Evolutionary conservation across 2,888 invertebrate species (phyloP).

Genomic region (Beris morrisii): DNA sequence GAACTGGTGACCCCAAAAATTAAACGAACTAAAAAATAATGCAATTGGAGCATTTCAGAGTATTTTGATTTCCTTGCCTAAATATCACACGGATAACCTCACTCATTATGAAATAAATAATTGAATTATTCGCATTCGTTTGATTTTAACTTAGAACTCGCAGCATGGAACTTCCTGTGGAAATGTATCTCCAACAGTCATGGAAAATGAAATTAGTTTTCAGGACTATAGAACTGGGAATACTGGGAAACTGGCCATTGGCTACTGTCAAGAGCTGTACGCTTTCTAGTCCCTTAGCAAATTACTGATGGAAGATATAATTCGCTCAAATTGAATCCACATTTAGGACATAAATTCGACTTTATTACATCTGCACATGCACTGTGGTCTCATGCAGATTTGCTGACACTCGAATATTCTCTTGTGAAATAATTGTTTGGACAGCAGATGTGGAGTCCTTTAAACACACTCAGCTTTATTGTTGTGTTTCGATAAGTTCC

Average conservation of each 20-base stretch:
- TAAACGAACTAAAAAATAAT: too few species aligned
- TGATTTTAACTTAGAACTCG: neutral
- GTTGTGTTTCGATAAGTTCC: too few species aligned
- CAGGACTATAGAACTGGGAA: too few species aligned
- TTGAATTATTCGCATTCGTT: too few species aligned
- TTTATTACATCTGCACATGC: conserved; percentile 38
- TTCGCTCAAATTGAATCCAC: conserved; percentile 38
- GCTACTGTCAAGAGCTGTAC: neutral
- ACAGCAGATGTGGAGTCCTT: neutral
- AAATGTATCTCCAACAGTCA: neutral
- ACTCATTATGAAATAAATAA: too few species aligned
- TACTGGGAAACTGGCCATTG: conserved; percentile 1
- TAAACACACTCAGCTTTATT: too few species aligned
- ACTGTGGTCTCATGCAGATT: conserved; percentile 6
- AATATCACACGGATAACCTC: too few species aligned
- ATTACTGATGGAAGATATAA: conserved; percentile 39
- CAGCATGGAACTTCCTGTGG: neutral
- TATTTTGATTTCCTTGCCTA: too few species aligned
- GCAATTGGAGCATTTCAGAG: too few species aligned
- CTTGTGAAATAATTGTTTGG: conserved; percentile 15
- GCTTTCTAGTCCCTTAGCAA: conserved; percentile 29
- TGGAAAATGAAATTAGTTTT: neutral
- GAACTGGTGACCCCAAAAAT: too few species aligned
- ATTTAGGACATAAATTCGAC: conserved; percentile 37
- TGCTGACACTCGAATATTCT: conserved; percentile 15